A percentile compares a stretch with the other conserved stretches of the same genome.
Conservation (phyloP, 2,888 invertebrate genomes). For the Dolomedes plantarius region DNA sequence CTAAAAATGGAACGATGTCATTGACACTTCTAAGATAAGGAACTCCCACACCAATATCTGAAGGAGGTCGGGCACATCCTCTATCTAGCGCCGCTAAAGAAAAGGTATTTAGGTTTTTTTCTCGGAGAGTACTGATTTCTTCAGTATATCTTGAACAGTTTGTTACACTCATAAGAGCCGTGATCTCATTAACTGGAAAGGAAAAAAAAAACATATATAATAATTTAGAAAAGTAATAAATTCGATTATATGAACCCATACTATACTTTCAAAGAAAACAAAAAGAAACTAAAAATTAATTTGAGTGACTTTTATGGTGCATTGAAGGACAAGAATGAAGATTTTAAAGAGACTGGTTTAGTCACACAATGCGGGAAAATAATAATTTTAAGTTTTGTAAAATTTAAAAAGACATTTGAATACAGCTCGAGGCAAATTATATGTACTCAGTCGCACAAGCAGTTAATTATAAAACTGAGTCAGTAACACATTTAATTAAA, state of each 20-base stretch:
- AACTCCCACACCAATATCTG: slow-evolving; percentile 66
- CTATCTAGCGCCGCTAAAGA: slow-evolving; percentile 58
- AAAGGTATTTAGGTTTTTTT: slow-evolving; percentile 48
- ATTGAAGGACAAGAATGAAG: too few relatives aligned
- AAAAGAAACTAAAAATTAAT: too few relatives aligned
- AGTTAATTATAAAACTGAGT: too few relatives aligned
- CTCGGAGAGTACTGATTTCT: slow-evolving; percentile 29
- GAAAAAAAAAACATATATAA: background rate
- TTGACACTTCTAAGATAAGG: slow-evolving; percentile 52
- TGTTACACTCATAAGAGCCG: slow-evolving; percentile 33
- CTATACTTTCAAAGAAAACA: too few relatives aligned
- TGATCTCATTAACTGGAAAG: slow-evolving; percentile 38
- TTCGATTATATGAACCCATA: background rate
- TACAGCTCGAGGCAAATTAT: too few relatives aligned
- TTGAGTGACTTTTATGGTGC: too few relatives aligned
- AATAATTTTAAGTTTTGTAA: too few relatives aligned
- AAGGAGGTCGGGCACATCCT: slow-evolving; percentile 64
- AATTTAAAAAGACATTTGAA: too few relatives aligned
- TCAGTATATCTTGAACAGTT: slow-evolving; percentile 22
- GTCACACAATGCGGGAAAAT: too few relatives aligned
- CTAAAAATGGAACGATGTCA: slow-evolving; percentile 71
- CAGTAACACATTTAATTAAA: too few relatives aligned
- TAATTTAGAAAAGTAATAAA: background rate
- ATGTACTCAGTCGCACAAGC: too few relatives aligned
- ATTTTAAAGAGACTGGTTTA: too few relatives aligned